Conservation (phyloP, 2,113 vertebrate genomes). For the Toxotes chatareus region DNA sequence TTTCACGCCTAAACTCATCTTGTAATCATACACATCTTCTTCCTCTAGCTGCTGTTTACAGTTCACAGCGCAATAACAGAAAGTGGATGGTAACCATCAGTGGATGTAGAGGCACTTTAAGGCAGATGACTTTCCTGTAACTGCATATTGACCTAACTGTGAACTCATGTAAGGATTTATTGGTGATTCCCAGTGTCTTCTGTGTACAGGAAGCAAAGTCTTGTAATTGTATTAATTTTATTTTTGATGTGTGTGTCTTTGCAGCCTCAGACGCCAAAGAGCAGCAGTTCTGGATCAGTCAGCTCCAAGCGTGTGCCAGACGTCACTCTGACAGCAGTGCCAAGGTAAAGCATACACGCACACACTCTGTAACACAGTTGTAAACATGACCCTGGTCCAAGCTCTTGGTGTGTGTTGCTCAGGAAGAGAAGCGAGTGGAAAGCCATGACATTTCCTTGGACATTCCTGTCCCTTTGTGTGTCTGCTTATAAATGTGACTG, state of each 20-base stretch:
- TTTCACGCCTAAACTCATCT: not conserved
- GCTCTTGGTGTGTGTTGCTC: conserved; percentile 10
- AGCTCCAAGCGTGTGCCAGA: conserved; percentile 94
- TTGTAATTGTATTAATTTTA: conserved; percentile 10
- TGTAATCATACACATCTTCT: not conserved
- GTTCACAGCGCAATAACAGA: not conserved
- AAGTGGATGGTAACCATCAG: not conserved
- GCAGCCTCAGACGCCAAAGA: conserved; percentile 93
- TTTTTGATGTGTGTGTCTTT: conserved; percentile 56
- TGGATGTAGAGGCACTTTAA: conserved; percentile 14
- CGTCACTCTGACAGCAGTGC: conserved; percentile 91
- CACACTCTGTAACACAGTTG: conserved; percentile 7
- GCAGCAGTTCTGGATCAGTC: conserved; percentile 95
- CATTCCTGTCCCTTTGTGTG: not conserved
- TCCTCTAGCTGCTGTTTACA: not conserved
- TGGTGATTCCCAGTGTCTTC: not conserved
- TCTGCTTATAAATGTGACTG: conserved; percentile 24
- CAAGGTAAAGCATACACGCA: conserved; percentile 85
- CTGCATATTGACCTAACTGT: conserved; percentile 17
- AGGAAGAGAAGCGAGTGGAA: conserved; percentile 22
- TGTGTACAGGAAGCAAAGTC: not conserved
- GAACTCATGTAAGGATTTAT: conserved; percentile 22
- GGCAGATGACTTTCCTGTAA: conserved; percentile 12
- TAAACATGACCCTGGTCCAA: conserved; percentile 32
- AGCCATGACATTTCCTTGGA: conserved; percentile 30